Evolutionary conservation across 2,888 invertebrate genomes (phyloP).

Genomic region (Sphinx pinastri): DNA sequence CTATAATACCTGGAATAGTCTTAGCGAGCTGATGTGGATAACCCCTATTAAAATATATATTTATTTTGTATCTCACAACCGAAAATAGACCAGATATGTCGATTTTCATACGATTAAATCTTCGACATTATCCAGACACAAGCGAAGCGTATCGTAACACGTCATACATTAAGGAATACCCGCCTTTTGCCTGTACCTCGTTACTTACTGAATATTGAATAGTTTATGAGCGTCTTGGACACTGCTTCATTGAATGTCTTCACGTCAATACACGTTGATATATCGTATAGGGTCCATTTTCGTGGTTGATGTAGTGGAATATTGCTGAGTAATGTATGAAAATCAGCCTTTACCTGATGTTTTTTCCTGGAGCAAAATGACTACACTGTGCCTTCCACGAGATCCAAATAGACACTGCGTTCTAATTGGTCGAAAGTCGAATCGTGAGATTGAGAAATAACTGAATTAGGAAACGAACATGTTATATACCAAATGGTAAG

Average conservation of each 20-base stretch:
- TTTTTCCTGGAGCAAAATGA: too few species aligned
- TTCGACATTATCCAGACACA: not conserved
- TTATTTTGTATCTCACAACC: not conserved
- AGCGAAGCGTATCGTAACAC: slow-evolving; percentile 18
- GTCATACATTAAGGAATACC: slow-evolving; percentile 30
- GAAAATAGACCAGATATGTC: not conserved
- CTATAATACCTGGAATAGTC: not conserved
- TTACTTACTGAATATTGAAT: slow-evolving; percentile 34
- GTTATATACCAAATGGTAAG: too few species aligned
- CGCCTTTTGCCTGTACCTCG: slow-evolving; percentile 54
- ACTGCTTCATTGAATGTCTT: slow-evolving; percentile 1
- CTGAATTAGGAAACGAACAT: too few species aligned
- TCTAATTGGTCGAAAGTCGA: too few species aligned
- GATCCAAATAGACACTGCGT: too few species aligned
- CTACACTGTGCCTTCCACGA: too few species aligned
- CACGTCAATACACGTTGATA: slow-evolving; percentile 15
- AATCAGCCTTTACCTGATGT: not conserved
- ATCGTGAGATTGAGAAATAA: too few species aligned
- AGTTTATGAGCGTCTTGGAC: slow-evolving; percentile 25
- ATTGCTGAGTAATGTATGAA: too few species aligned
- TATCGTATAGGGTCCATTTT: not conserved
- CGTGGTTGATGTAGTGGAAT: not conserved
- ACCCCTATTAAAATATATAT: too few species aligned
- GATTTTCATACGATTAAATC: too few species aligned
- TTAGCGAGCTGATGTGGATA: not conserved